Evolutionary conservation across 1,140 invertebrate species (phyloP), one percentile per base, ranked within the genome.

Genomic region (Chrysomallon squamiferum): DNA sequence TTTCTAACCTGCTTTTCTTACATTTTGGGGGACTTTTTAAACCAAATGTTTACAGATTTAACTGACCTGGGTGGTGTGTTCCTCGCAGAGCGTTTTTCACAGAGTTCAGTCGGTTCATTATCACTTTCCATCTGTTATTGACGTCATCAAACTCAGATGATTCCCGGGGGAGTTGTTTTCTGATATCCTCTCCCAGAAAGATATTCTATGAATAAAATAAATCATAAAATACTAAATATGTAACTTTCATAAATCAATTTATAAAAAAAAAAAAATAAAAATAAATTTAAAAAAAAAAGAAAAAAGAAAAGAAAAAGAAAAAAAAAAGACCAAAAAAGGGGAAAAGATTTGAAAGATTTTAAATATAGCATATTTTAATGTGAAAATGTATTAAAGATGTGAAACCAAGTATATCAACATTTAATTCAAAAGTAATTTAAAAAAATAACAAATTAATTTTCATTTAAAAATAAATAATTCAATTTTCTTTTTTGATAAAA

Each of bases 151-250:
- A 87, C 25, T 85, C 83, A 5, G 78, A 79, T 9, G 85, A 84
- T 65, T 87, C 85, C 59, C 78, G 67, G 0, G 85, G 83, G n/a
- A 86, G 65, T 69, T 87, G 85, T 60, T 82, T 84, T 38, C 84
- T 70, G 62, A 87, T 86, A 69, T 87, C 85, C 65, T 86, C 85
- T 43, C 84, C 84, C 22, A 85, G 72, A 73, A 87, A 87, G 64
- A 87, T 86, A 62, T 86, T 86, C 83, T 86, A 11, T 63, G 73
- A 27, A 62, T 62, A 60, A 58, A 43, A 56, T 11, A 63, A 47
- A 66, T 5, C 15, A 9, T 0, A 29, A 27, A 5, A 56, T 9
- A 56, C 22, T 25, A 9, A 27, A 20, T 56, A 25, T 56, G 3
- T 11, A 49, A 18, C 6, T 49, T 49, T 49, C 18, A n/a, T 13